Evolutionary conservation across 1,140 invertebrate species (phyloP), one percentile per base, ranked within the genome.

Genomic region (Idris sp.): DNA sequence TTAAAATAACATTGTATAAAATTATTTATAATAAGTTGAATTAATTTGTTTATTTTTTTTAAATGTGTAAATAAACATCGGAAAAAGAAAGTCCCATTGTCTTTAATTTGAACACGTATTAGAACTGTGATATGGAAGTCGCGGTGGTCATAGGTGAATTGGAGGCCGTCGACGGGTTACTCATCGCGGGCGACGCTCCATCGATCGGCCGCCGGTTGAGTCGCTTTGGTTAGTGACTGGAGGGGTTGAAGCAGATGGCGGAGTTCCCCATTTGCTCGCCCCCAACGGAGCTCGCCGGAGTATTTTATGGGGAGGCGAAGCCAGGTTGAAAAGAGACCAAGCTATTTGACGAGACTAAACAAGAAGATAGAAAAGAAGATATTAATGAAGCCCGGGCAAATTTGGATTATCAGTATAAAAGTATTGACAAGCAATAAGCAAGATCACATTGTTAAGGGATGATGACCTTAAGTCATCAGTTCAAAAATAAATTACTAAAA

Each of bases 151-250:
- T 76, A 72, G 67, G 74, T 76, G 74, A 76, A 67, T 76, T 51
- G 74, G 54, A 69, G 62, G 75, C 69, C 74, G 75, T 79, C 81
- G 82, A 82, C 76, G 78, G 81, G 82, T 84, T 83, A 85, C 79
- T 85, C 83, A 84, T 83, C 83, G 80, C 78, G 80, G 78, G 73
- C 82, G 83, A 84, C 81, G 84, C 83, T 85, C 79, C 78, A 85
- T 85, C 84, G 84, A 85, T 85, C 83, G 67, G 69, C 59, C 61
- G 81, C 74, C 48, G 65, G 56, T 79, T 79, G 77, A 69, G 77
- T 81, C 78, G 79, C 75, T 77, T 75, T 56, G 74, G 74, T 71
- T 76, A 68, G 74, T 48, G 67, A 67, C 49, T 67, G 62, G 74
- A 59, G 74, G 74, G 68, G 64, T 56, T 68, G 68, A 40, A 67